Base-by-base conservation (phyloP, 2,113 vertebrate genomes). In the Tragelaphus scriptus region DNA sequence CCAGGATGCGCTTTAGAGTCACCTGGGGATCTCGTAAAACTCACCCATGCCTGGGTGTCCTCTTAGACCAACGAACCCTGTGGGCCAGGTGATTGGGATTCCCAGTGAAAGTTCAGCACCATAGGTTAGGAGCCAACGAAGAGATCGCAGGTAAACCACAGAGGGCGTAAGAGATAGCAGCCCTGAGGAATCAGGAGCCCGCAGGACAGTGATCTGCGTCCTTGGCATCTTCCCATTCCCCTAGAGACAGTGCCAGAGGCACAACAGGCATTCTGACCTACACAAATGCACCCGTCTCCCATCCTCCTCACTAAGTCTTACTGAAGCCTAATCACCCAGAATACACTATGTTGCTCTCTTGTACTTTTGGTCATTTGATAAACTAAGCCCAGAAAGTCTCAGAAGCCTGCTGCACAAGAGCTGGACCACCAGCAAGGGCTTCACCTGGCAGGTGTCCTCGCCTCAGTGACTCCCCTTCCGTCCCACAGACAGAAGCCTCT, bases 121-220 rank as follows among this genome's bases (percentile, higher is more conserved):
- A 0, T 1, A 2, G 49, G 12, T n/a, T 17, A 5, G 2, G 14
- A 0, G 2, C 44, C 75, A 47, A 3, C 0, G 0, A 25, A 32
- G 44, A 95, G 28, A 9, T 21, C 0, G 0, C 1, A 2, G 1
- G 17, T 21, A 7, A 25, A n/a, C 91, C 94, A 94, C 61, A 2
- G 58, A 80, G 88, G 94, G 53, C 40, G 17, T 47, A 40, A 84
- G 71, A 63, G 15, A 40, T 21, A 11, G 26, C 6, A 12, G 65
- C 53, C 63, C 12, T 0, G 26, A 58, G 15, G 11, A 28, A 10
- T 11, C 51, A 21, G 30, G 14, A 32, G 56, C 9, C 85, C 7
- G 12, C 4, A 9, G 10, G 58, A 23, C 28, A 1, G 16, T 0
- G 11, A 5, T 7, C 16, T 1, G 3, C 3, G 1, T 3, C 47